These are phyloP conservation scores for Jordanella pulchra DNA, from an alignment of 2,797 vertebrate genomes.

Conservation along the genomic window DNA sequence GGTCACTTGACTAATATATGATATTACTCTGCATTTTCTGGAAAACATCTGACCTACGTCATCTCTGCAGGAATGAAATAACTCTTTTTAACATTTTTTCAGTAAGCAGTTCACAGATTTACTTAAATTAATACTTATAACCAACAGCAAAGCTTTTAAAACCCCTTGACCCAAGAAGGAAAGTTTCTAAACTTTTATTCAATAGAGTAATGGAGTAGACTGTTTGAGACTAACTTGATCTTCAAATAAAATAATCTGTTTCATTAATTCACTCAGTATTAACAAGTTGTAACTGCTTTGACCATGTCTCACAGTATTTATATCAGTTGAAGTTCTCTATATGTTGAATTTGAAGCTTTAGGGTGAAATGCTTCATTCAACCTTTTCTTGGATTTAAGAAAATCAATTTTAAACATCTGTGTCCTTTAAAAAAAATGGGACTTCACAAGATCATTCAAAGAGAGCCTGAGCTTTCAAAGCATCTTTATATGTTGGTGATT, in stretches of 20 bases:
- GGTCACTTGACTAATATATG: neutral
- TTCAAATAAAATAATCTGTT: neutral
- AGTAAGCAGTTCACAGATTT: neutral
- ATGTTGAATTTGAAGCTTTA: too few species aligned
- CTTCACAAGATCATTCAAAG: slow-evolving; percentile 26
- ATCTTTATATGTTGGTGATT: slow-evolving; percentile 33
- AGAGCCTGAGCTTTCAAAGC: slow-evolving; percentile 45
- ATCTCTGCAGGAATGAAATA: neutral
- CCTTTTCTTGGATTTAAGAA: neutral
- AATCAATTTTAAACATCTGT: neutral
- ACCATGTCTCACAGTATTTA: neutral
- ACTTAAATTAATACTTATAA: neutral
- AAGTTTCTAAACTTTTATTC: neutral
- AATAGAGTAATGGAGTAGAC: neutral
- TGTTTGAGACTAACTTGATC: neutral
- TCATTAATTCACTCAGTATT: neutral
- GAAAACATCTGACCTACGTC: too few species aligned
- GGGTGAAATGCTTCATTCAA: too few species aligned
- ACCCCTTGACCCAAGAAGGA: neutral
- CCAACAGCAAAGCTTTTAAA: neutral
- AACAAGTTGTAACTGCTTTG: neutral
- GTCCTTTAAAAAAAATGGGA: slow-evolving; percentile 20
- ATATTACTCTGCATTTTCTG: neutral
- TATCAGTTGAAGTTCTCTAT: neutral
- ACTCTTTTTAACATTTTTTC: neutral